Percentiles rank a stretch among this genome's conserved stretches.
Evolutionary conservation across 2,888 invertebrate species (phyloP).

Genomic region (Prosopocoilus inquinatus): DNA sequence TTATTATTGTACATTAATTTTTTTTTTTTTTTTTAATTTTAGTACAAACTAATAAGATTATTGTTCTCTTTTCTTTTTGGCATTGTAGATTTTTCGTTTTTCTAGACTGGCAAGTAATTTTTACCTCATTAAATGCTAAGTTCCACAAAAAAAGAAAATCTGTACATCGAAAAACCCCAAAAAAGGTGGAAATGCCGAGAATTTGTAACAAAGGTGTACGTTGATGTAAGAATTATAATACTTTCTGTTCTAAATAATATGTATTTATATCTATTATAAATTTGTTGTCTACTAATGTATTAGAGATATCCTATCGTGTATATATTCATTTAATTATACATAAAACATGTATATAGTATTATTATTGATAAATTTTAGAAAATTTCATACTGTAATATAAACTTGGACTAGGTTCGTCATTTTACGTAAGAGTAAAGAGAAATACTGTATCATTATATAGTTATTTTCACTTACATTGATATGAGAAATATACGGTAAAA

Average conservation of each 20-base stretch:
- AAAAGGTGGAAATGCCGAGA: no score
- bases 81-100: no score
- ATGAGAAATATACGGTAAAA: conserved; percentile 35
- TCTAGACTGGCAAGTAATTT: no score
- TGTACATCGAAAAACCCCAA: no score
- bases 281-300: conserved; percentile 9
- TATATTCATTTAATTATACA: conserved; percentile 8
- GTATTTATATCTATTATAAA: conserved; percentile 5
- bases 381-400: conserved; percentile 38
- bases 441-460: conserved; percentile 41
- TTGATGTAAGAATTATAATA: not conserved
- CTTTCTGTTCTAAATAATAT: not conserved
- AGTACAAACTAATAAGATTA: not conserved
- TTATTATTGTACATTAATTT: not conserved
- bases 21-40: not conserved
- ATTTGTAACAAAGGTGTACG: no score
- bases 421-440: conserved; percentile 25
- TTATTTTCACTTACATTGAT: conserved; percentile 44
- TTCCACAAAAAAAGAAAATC: no score
- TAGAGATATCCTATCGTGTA: conserved; percentile 20
- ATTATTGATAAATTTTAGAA: conserved; percentile 29
- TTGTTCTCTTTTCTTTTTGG: no score
- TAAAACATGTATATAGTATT: conserved; percentile 37
- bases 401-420: conserved; percentile 17
- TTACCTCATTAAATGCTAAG: no score